Conservation (phyloP, 2,888 invertebrate genomes). For the Orgyia antiqua region DNA sequence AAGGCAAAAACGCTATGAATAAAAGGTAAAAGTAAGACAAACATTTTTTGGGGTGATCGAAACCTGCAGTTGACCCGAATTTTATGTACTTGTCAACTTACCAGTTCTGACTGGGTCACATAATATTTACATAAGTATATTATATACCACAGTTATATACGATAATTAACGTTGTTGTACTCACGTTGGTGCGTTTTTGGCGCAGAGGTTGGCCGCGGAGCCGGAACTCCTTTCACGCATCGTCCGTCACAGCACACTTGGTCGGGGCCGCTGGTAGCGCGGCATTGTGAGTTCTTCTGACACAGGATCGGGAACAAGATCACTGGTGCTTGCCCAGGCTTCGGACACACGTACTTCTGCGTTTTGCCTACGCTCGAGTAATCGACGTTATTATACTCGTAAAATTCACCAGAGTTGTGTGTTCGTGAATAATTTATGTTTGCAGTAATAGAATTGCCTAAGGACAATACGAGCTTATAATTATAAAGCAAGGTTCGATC, state of each 20-base stretch:
- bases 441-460: constrained; percentile 41
- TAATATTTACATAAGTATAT: too few species aligned
- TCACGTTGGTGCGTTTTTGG: constrained; percentile 66
- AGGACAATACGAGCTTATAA: constrained; percentile 32
- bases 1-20: too few species aligned
- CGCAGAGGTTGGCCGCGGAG: constrained; percentile 70
- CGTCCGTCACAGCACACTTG: constrained; percentile 73
- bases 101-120: too few species aligned
- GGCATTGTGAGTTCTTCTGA: constrained; percentile 67
- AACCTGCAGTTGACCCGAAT: too few species aligned
- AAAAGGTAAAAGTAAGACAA: too few species aligned
- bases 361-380: constrained; percentile 57
- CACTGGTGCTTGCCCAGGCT: constrained; percentile 49
- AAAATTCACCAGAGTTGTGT: constrained; percentile 31
- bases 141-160: too few species aligned
- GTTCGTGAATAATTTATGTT: constrained; percentile 41
- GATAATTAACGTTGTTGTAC: too few species aligned
- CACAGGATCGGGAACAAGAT: constrained; percentile 66
- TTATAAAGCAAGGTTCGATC: not conserved
- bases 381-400: constrained; percentile 40
- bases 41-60: too few species aligned
- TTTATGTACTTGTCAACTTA: too few species aligned
- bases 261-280: constrained; percentile 57
- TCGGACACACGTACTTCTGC: constrained; percentile 63
- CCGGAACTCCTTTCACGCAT: constrained; percentile 79